A percentile compares a stretch with the other conserved stretches of the same genome.
Evolutionary conservation across 2,797 vertebrate genomes (phyloP).

Genomic region (Meriones psammophilus): DNA sequence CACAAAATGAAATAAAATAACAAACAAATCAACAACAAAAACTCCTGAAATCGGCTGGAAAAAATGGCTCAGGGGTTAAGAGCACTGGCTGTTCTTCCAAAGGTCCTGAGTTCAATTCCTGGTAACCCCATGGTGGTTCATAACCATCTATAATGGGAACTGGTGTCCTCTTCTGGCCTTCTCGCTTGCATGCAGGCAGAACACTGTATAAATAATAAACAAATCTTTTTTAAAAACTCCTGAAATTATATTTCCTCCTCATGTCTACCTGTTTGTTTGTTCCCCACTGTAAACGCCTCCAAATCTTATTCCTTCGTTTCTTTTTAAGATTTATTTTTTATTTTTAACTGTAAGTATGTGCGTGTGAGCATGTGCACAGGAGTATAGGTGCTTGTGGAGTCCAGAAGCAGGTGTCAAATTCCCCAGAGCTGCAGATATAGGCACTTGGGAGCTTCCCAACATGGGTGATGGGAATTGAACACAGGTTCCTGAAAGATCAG

Average conservation of each 20-base stretch:
- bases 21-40: not conserved
- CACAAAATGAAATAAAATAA: not conserved
- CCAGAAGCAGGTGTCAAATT: not conserved
- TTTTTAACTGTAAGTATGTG: not conserved
- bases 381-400: not conserved
- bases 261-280: not conserved
- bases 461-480: not conserved
- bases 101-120: too few relatives aligned
- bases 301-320: not conserved
- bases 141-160: too few relatives aligned
- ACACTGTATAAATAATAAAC: too few relatives aligned
- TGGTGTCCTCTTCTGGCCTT: too few relatives aligned
- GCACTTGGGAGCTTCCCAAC: not conserved
- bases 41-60: too few relatives aligned
- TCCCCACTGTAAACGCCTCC: not conserved
- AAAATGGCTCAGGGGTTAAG: too few relatives aligned
- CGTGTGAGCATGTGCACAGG: not conserved
- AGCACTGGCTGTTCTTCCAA: too few relatives aligned
- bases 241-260: not conserved
- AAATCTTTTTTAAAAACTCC: not conserved
- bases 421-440: not conserved
- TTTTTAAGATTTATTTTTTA: not conserved
- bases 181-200: too few relatives aligned
- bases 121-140: too few relatives aligned
- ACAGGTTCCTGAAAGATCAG: not conserved